Percentiles rank a stretch among this genome's conserved stretches.
phyloP scores from a whole-genome alignment of 1,140 invertebrate species.

The Heterodera schachtii region DNA sequence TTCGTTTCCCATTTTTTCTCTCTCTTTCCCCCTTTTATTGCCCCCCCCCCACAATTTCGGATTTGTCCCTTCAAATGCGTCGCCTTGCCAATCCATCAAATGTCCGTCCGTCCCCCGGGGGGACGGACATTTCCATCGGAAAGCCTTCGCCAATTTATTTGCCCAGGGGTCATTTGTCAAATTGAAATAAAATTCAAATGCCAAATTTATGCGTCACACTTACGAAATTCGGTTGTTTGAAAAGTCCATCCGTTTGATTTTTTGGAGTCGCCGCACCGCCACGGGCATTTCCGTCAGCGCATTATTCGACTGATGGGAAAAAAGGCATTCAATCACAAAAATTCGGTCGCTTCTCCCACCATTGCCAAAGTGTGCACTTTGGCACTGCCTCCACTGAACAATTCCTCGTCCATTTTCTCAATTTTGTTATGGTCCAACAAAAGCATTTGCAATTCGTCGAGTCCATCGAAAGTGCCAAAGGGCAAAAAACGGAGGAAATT shows the following conservation, averaged over 20 bases:
- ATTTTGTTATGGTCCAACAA: conserved; percentile 50
- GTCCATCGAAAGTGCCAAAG: conserved; percentile 47
- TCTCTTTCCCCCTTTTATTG: neutral
- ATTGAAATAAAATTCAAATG: neutral
- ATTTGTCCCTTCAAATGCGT: neutral
- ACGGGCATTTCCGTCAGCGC: conserved; percentile 51
- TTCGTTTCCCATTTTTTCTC: neutral
- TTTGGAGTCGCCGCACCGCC: conserved; percentile 48
- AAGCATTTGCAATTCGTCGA: conserved; percentile 47
- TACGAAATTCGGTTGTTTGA: conserved; percentile 49
- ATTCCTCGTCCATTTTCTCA: conserved; percentile 47
- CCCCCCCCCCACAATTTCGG: neutral
- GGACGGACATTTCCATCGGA: neutral
- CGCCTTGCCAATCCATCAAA: neutral
- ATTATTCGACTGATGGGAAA: conserved; percentile 43
- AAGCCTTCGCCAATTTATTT: neutral
- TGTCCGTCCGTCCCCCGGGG: neutral
- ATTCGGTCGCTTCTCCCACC: neutral
- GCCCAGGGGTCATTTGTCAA: neutral
- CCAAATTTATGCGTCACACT: neutral
- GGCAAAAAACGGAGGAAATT: conserved; percentile 50
- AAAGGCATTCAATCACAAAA: too few relatives aligned
- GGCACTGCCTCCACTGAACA: conserved; percentile 37
- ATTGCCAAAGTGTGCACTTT: neutral
- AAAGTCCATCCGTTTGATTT: conserved; percentile 50